Base-by-base conservation (phyloP, 1,140 invertebrate genomes). In the Orchestia grillus region DNA sequence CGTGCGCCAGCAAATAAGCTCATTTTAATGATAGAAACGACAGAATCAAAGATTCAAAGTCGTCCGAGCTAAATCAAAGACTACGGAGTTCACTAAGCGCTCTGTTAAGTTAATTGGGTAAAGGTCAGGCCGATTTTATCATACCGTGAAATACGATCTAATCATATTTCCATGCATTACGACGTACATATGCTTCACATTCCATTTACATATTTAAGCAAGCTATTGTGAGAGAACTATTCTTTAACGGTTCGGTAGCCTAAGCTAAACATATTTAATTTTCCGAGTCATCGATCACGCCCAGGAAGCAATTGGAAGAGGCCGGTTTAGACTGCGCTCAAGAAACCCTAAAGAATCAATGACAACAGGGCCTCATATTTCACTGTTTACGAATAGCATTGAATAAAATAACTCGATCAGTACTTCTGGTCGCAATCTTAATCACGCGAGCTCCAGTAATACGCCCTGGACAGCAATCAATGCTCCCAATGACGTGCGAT, bases 361-460 rank as follows among this genome's bases (percentile, higher is more conserved):
- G 92, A 94, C 92, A 45, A 45, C 92, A 16, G 44, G 40, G 92
- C 92, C 43, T 94, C 92, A 47, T 94, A 45, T 94, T 94, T 94
- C 92, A 94, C 44, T 45, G 92, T 94, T 94, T 94, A 94, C 92
- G 92, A 94, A 94, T 94, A 47, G 40, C 92, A 45, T 44, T 45
- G 92, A 94, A 47, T 94, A 94, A 94, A 94, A 94, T 45, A 94
- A 94, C 92, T 47, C 92, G 88, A 94, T 94, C 92, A 90, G n/a
- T 90, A 90, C n/a, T 90, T 42, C 43, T 90, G 88, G 88, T 90
- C 11, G 88, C 43, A 45, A 94, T 45, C 43, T 94, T 94, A 94
- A 94, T 94, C 92, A 94, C 92, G 43, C 44, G 23, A 45, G 44
- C 6, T 94, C 43, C 41, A 45, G 44, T 44, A 94, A 94, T 45